Base-by-base conservation (phyloP, 2,888 invertebrate genomes). In the Clepsis dumicolana region DNA sequence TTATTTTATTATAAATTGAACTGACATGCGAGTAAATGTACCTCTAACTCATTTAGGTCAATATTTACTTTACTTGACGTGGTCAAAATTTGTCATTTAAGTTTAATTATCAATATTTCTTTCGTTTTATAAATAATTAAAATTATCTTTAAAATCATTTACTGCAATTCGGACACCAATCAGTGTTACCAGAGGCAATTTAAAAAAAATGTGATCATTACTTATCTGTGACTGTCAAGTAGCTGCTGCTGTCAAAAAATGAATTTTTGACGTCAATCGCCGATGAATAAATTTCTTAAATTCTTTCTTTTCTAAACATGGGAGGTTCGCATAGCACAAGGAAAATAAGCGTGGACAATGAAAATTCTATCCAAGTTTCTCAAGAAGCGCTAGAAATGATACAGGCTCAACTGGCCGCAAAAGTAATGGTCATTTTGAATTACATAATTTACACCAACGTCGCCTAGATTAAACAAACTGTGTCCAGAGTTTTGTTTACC, bases 241-340 rank as follows among this genome's bases (percentile, higher is more conserved):
- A 70, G 71, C 74, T 73, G 73, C 70, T 54, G 71, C 74, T 74
- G 73, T 71, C 60, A 71, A 76, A 88, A 89, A 82, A 90, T 92
- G 91, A 82, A 81, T 85, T 87, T 90, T 84, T 92, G 90, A 92
- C 84, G 81, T 82, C 81, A 84, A 85, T 89, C 84, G 85, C 88
- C 87, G 87, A 90, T 80, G 82, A 48, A 83, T 85, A 81, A 85
- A 84, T 82, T 84, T 80, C 77, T 79, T 82, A 78, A 78, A 74
- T 75, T 74, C 76, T 74, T 72, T 80, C 77, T 87, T 89, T 87
- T 83, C 79, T 78, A 84, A 91, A 84, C 76, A 95, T 95, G 95
- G 95, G 95, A 84, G 94, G 91, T 77, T 90, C 92, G 71, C 90
- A 94, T 81, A 95, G 95, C 82, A 93, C 94, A 73, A 82, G 93